A percentile compares a stretch with the other conserved stretches of the same genome.
These are phyloP conservation scores for Coregonus clupeaformis DNA, from an alignment of 2,113 vertebrate genomes.

Conservation along the genomic window DNA sequence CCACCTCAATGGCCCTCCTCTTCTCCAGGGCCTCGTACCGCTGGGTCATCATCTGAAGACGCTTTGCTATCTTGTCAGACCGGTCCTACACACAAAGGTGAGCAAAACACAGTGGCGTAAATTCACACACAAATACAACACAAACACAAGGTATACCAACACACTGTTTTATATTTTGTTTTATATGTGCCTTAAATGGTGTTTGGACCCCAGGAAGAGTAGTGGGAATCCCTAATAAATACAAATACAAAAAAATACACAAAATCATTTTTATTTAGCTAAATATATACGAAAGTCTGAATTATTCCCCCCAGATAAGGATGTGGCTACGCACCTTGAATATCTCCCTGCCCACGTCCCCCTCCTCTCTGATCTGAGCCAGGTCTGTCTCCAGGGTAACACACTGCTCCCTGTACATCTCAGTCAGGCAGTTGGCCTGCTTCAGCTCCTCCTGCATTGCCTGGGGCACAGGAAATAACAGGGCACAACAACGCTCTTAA, in stretches of 20 bases:
- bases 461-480: conserved; percentile 56
- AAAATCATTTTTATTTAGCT: neutral
- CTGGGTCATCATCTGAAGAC: conserved; percentile 87
- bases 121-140: neutral
- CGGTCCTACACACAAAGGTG: conserved; percentile 76
- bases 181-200: too few species aligned
- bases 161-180: too few species aligned
- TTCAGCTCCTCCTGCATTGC: conserved; percentile 82
- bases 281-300: neutral
- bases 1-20: conserved; percentile 86
- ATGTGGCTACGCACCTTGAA: conserved; percentile 78
- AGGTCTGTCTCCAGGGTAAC: conserved; percentile 87
- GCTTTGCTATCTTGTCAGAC: conserved; percentile 86
- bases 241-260: too few species aligned
- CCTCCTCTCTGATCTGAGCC: conserved; percentile 84
- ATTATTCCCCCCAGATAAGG: neutral
- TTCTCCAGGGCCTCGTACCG: conserved; percentile 90
- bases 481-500: neutral
- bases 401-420: conserved; percentile 94
- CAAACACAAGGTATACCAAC: neutral
- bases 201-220: too few species aligned
- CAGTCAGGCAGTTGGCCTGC: conserved; percentile 81
- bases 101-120: neutral
- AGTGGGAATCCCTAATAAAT: too few species aligned
- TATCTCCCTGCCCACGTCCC: conserved; percentile 82